These are phyloP conservation scores for Melanotaenia pygmaea DNA, from an alignment of 2,797 vertebrate species.

Conservation along the genomic window DNA sequence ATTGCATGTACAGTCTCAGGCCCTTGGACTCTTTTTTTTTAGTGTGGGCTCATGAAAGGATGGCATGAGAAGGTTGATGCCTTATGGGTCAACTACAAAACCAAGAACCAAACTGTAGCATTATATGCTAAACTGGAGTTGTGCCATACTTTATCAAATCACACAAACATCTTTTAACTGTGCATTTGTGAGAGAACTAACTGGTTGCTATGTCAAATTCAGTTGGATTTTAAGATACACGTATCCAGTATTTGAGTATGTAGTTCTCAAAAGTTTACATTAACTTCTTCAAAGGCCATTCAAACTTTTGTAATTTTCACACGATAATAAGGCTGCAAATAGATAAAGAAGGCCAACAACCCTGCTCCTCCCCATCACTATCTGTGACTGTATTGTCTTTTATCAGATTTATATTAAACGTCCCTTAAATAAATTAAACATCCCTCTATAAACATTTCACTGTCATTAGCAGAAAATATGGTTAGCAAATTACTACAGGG, in stretches of 20 bases:
- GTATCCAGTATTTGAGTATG: not conserved
- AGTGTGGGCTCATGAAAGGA: conserved; percentile 10
- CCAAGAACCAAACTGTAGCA: not conserved
- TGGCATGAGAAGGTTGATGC: not conserved
- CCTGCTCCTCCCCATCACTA: not conserved
- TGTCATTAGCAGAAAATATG: not conserved
- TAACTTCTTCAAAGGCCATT: not conserved
- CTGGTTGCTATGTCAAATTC: not conserved
- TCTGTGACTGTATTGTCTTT: not conserved
- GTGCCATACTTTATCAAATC: not conserved
- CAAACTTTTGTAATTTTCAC: conserved; percentile 23
- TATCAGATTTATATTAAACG: not conserved
- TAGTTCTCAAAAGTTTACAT: conserved; percentile 14
- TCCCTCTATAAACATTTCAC: not conserved
- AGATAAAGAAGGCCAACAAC: conserved; percentile 18
- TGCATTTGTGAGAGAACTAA: not conserved
- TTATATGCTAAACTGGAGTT: not conserved
- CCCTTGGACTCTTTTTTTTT: conserved; percentile 7
- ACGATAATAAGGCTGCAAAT: conserved; percentile 21
- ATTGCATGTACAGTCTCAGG: conserved; percentile 1
- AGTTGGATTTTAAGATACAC: not conserved
- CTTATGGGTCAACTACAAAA: not conserved
- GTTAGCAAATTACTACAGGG: not conserved
- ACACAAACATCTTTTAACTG: not conserved
- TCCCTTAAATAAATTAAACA: not conserved